Percentiles rank a stretch among this genome's conserved stretches.
phyloP scores from a whole-genome alignment of 2,888 invertebrate genomes.

The Cryptocephalus moraei region DNA sequence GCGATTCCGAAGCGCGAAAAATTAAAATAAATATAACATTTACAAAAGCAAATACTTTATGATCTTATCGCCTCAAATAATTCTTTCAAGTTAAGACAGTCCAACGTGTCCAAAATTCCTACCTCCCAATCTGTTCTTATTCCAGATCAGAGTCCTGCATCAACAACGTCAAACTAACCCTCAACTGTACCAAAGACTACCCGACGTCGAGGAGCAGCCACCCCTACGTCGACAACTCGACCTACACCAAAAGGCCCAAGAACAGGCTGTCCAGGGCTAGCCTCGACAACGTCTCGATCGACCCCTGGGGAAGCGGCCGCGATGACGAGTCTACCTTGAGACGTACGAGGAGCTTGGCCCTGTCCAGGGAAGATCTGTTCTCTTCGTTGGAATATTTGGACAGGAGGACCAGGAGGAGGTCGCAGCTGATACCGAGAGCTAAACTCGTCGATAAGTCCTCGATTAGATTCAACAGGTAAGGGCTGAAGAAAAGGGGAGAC shows the following conservation, averaged over 20 bases:
- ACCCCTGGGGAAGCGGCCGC: constrained; percentile 23
- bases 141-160: constrained; percentile 32
- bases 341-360: constrained; percentile 30
- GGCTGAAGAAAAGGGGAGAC: no score
- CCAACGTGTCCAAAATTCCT: no score
- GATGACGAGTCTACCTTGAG: constrained; percentile 16
- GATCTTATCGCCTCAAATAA: no score
- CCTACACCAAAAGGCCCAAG: constrained; percentile 4
- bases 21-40: no score
- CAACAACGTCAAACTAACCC: constrained; percentile 31
- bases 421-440: constrained; percentile 71
- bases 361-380: constrained; percentile 63
- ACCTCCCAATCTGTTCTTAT: constrained; percentile 6
- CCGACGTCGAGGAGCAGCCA: constrained; percentile 10
- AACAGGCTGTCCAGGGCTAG: constrained; percentile 19
- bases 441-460: constrained; percentile 67
- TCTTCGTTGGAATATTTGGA: constrained; percentile 54
- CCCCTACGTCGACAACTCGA: constrained; percentile 12
- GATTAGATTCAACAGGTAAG: constrained; percentile 42
- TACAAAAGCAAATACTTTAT: no score
- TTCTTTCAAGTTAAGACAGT: no score
- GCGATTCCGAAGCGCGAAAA: no score
- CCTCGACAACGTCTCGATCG: constrained; percentile 34
- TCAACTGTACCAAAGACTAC: constrained; percentile 24
- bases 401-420: constrained; percentile 36